Conservation (phyloP, 2,113 vertebrate species). For the Columba livia region DNA sequence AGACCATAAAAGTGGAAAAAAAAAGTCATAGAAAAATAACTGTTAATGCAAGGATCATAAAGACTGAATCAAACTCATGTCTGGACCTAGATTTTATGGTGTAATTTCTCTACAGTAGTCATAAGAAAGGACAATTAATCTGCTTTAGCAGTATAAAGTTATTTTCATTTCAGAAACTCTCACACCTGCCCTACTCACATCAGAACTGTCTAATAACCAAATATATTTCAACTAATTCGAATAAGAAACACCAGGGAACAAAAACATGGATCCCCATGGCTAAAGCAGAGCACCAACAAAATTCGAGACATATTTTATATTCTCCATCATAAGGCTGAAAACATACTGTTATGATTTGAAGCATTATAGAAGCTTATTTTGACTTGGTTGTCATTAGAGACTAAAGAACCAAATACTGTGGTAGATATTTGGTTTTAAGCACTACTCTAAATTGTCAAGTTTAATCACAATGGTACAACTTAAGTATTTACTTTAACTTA, state of each 20-base stretch:
- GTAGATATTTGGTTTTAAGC: not conserved
- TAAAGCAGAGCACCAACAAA: not conserved
- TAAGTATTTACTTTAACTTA: constrained; percentile 6
- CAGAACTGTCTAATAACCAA: not conserved
- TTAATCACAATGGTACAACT: not conserved
- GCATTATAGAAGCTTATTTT: not conserved
- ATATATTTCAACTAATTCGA: not conserved
- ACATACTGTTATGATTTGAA: not conserved
- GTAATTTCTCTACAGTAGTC: not conserved
- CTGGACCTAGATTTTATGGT: not conserved
- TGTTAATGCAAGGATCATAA: not conserved
- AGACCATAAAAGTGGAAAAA: not conserved
- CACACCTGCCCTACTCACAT: not conserved
- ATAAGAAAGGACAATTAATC: not conserved
- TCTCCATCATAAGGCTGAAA: not conserved
- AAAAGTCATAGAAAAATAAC: not conserved
- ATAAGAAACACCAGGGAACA: not conserved
- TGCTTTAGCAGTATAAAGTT: not conserved
- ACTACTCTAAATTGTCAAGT: not conserved
- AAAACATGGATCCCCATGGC: not conserved
- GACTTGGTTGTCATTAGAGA: constrained; percentile 8
- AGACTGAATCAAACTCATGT: not conserved
- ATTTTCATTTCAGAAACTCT: not conserved
- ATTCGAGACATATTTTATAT: not conserved
- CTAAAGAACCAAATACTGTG: not conserved